These are phyloP conservation scores for Tupiocoris notatus DNA, from an alignment of 2,888 invertebrate species.

Conservation along the genomic window DNA sequence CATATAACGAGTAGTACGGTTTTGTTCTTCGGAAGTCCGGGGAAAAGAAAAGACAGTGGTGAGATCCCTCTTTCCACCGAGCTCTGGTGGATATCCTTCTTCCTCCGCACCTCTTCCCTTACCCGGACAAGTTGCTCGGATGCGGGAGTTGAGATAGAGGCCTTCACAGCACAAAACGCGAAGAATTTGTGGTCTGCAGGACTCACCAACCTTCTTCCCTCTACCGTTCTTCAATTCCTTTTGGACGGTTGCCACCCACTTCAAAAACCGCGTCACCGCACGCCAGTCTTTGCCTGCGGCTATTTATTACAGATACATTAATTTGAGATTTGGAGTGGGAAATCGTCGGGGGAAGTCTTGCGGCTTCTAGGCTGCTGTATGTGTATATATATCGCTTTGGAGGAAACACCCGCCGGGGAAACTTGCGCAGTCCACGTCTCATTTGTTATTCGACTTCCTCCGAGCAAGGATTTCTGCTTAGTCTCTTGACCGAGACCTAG, in stretches of 20 bases:
- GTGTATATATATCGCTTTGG: not conserved
- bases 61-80: no score
- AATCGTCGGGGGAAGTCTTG: conserved; percentile 14
- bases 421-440: conserved; percentile 35
- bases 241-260: conserved; percentile 41
- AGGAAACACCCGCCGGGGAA: not conserved
- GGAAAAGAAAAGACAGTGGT: not conserved
- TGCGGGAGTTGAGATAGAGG: no score
- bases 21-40: conserved; percentile 36
- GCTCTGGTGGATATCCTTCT: no score
- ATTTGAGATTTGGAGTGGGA: conserved; percentile 12
- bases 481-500: no score
- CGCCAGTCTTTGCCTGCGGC: conserved; percentile 2
- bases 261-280: conserved; percentile 34
- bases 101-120: no score
- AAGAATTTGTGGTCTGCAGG: not conserved
- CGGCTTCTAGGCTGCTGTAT: not conserved
- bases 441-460: conserved; percentile 43
- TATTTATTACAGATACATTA: conserved; percentile 43
- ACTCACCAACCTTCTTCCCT: not conserved
- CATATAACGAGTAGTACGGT: conserved; percentile 23
- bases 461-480: not conserved
- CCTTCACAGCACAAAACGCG: not conserved
- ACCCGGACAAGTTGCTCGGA: not conserved
- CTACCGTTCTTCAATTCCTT: not conserved